These are phyloP conservation scores for Plotosus lineatus DNA, from an alignment of 2,113 vertebrate species.

Conservation along the genomic window DNA sequence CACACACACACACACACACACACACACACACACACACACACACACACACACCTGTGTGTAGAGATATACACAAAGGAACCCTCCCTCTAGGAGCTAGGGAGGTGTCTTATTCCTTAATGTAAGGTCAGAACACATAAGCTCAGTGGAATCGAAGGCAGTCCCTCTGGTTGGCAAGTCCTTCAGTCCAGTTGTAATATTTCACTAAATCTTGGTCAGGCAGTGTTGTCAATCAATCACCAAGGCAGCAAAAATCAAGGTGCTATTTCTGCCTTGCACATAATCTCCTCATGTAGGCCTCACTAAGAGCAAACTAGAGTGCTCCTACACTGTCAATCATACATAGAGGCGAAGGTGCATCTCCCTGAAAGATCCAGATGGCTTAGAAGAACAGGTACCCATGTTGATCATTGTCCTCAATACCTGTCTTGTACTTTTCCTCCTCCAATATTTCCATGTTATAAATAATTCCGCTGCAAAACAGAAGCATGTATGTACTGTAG, in stretches of 20 bases:
- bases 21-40: too few species aligned
- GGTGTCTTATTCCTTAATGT: too few species aligned
- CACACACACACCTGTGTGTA: too few species aligned
- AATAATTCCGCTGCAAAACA: too few species aligned
- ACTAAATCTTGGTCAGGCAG: background rate
- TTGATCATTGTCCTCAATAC: background rate
- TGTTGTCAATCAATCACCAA: background rate
- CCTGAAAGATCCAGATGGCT: background rate
- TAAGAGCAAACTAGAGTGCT: background rate
- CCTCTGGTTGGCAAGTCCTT: background rate
- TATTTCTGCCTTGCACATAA: background rate
- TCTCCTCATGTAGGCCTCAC: background rate
- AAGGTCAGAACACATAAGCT: too few species aligned
- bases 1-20: too few species aligned
- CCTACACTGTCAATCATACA: background rate
- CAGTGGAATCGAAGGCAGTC: too few species aligned
- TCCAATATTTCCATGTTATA: too few species aligned
- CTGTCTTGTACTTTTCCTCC: background rate
- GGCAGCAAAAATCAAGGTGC: background rate
- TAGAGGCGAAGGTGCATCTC: background rate
- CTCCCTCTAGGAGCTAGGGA: too few species aligned
- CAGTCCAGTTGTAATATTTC: background rate
- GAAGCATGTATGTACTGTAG: too few species aligned
- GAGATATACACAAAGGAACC: too few species aligned
- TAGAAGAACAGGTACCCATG: background rate